phyloP scores from a whole-genome alignment of 1,140 invertebrate genomes.

The Oncopodura yosiiana region DNA sequence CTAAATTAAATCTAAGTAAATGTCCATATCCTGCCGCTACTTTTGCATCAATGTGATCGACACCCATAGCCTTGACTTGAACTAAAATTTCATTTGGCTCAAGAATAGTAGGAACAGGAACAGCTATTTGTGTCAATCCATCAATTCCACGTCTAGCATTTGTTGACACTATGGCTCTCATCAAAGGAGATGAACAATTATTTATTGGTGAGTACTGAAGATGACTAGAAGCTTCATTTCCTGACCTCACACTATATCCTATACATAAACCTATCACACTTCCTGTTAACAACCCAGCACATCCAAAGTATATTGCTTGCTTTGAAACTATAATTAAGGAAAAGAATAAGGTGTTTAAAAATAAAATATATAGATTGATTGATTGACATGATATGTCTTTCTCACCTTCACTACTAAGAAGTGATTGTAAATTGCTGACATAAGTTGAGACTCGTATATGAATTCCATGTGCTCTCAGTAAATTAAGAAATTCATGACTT shows the following conservation, averaged over 20 bases:
- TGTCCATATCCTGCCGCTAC: conserved; percentile 54
- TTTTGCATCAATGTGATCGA: conserved; percentile 54
- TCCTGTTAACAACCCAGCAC: conserved; percentile 44
- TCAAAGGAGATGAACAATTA: conserved; percentile 44
- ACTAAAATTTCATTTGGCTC: conserved; percentile 53
- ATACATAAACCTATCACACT: conserved; percentile 44
- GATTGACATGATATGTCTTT: not conserved
- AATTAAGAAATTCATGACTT: conserved; percentile 10
- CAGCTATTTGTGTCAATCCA: conserved; percentile 48
- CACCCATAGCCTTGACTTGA: conserved; percentile 53
- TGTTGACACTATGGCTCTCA: conserved; percentile 21
- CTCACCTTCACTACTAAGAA: conserved; percentile 14
- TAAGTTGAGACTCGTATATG: conserved; percentile 4
- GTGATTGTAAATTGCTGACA: not conserved
- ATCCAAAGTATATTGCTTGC: conserved; percentile 45
- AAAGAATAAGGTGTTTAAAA: not conserved
- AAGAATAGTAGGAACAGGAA: conserved; percentile 46
- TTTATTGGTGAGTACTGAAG: conserved; percentile 42
- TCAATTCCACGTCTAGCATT: conserved; percentile 25
- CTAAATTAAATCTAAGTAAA: conserved; percentile 41
- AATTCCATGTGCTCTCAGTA: conserved; percentile 10
- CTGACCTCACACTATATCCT: conserved; percentile 34
- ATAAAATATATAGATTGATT: not conserved
- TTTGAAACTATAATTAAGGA: conserved; percentile 38
- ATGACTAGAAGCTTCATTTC: conserved; percentile 38